Evolutionary conservation across 1,140 invertebrate genomes (phyloP), one percentile per base, ranked within the genome.

Genomic region (Scaptomyza montana): DNA sequence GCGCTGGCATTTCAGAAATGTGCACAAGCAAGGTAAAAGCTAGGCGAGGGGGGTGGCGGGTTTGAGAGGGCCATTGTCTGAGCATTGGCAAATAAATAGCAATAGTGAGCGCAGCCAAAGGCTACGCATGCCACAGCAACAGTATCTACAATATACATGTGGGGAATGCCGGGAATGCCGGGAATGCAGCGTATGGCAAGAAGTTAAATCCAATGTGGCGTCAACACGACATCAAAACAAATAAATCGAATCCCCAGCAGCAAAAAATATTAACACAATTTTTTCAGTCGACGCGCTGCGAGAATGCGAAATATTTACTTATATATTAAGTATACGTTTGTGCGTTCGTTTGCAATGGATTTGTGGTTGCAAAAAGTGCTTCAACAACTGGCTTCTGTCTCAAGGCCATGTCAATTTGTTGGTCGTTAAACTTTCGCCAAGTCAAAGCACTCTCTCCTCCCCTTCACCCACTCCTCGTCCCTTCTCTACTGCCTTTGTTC

Each of bases 1-100:
- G 74, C 78, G 49, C 73, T 72, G 81, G 81, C 78, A 86, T 86
- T 78, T 78, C 8, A 87, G 67, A 53, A 86, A 86, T 86, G 78
- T 81, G 74, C 82, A 61, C 66, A 63, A 74, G 77, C 53, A 59
- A 57, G 56, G 47, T 25, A 2, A 25, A 25, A 2, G 21, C 16
- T 1, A 25, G 21, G 30, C 7, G 9, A 13, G 46, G 21, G 7
- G 28, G 21, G 5, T 33, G 49, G 7, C 16, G n/a, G n/a, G 45
- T n/a, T 30, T 30, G 6, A 30, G 6, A 30, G 46, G 36, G 56
- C n/a, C 65, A 54, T n/a, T 43, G 39, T 43, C 39, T 43, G 39
- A n/a, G 5, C 39, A 43, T 45, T 8, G 47, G 67, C 63, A 41
- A 60, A 72, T 60, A 66, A 66, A 66, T 66, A 66, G 62, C 53